Evolutionary conservation across 2,113 vertebrate species (phyloP).

Genomic region (Asarcornis scutulata): DNA sequence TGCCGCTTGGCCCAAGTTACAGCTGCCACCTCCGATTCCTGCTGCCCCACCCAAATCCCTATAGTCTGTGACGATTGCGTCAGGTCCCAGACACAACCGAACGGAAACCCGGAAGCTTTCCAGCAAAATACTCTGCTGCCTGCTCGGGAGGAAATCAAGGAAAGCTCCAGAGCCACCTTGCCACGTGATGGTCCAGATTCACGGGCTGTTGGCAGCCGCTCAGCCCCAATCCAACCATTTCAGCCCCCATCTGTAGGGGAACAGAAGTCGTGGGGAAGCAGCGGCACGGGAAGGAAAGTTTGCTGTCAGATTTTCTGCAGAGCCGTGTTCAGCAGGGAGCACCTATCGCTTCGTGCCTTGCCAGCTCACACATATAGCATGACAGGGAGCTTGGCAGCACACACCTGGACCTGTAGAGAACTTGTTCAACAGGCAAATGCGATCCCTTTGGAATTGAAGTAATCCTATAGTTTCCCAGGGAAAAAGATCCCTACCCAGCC

Average conservation of each 20-base stretch:
- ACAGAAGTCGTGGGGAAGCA: not conserved
- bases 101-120: fast-evolving
- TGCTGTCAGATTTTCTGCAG: not conserved
- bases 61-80: fast-evolving
- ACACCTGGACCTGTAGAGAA: not conserved
- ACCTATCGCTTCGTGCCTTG: fast-evolving
- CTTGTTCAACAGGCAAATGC: not conserved
- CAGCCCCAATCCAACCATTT: not conserved
- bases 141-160: not conserved
- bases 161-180: not conserved
- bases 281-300: not conserved
- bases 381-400: not conserved
- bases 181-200: not conserved
- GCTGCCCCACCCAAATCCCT: not conserved
- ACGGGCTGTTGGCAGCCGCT: not conserved
- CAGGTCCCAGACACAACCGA: not conserved
- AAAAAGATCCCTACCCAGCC: not conserved
- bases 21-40: not conserved
- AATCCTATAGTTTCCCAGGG: not conserved
- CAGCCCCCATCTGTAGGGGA: not conserved
- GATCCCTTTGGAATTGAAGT: constrained; percentile 2
- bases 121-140: not conserved
- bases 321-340: not conserved
- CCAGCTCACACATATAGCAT: fast-evolving
- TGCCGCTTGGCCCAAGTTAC: not conserved